Percentiles rank a stretch among this genome's conserved stretches.
Evolutionary conservation across 2,888 invertebrate species (phyloP).

Genomic region (Saturnia pavonia): DNA sequence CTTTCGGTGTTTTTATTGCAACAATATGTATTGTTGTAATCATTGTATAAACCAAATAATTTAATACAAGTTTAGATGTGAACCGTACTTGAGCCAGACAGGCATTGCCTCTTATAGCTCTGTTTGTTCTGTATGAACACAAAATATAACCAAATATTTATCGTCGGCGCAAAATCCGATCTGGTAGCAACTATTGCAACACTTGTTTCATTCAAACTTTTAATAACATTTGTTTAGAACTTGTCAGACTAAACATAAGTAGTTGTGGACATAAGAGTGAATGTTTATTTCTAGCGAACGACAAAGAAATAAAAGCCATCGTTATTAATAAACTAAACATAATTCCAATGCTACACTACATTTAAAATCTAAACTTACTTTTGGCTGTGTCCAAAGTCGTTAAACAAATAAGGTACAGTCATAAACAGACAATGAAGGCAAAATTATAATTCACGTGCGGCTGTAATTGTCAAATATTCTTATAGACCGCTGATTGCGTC

Average conservation of each 20-base stretch:
- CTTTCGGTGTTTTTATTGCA: too few species aligned
- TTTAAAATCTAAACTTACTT: too few species aligned
- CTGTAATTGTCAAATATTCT: too few species aligned
- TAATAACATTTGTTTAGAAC: neutral
- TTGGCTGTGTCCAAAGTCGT: too few species aligned
- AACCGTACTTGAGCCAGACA: neutral
- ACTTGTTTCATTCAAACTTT: neutral
- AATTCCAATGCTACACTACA: too few species aligned
- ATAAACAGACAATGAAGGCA: too few species aligned
- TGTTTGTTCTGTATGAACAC: neutral
- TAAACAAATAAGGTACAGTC: too few species aligned
- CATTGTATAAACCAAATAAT: neutral
- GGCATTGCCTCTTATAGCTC: neutral
- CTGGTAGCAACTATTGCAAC: neutral
- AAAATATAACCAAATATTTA: neutral
- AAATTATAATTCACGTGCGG: too few species aligned
- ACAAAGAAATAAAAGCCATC: neutral
- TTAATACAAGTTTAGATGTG: neutral
- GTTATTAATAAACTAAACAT: neutral
- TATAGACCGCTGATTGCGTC: too few species aligned
- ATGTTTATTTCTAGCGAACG: neutral
- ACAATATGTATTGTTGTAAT: too few species aligned
- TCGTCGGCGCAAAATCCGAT: neutral
- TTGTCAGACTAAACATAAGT: neutral
- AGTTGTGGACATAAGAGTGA: neutral